These are phyloP conservation scores for Vannuccia rotundouncinata DNA, from an alignment of 2,888 invertebrate species.

Conservation along the genomic window DNA sequence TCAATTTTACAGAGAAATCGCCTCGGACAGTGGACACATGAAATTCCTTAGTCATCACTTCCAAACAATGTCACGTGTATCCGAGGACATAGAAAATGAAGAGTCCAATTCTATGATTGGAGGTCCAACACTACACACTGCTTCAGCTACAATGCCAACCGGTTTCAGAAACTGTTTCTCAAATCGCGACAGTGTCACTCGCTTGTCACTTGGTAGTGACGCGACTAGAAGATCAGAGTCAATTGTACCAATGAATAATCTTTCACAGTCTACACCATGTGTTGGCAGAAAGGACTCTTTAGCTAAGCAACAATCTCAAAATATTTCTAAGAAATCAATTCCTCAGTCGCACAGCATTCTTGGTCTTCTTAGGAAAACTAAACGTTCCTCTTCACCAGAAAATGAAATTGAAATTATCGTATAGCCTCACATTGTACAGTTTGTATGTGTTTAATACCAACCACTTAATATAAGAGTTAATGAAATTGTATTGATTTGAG, in stretches of 20 bases:
- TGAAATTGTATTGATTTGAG: no score
- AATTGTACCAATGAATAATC: no score
- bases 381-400: background rate
- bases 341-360: background rate
- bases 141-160: background rate
- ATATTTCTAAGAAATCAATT: no score
- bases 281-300: background rate
- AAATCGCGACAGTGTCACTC: background rate
- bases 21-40: constrained; percentile 1
- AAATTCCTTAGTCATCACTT: constrained; percentile 8
- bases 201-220: background rate
- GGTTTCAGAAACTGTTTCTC: background rate
- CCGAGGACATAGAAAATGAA: background rate
- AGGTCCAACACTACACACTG: background rate
- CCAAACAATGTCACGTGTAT: constrained; percentile 10
- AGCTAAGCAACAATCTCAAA: no score
- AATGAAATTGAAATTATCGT: constrained; percentile 3
- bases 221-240: no score
- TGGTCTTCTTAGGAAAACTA: background rate
- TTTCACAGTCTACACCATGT: background rate
- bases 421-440: no score
- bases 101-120: constrained; percentile 4
- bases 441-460: no score
- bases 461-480: no score
- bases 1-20: constrained; percentile 13